phyloP scores from a whole-genome alignment of 2,113 vertebrate species.

The Solenodon paradoxus region DNA sequence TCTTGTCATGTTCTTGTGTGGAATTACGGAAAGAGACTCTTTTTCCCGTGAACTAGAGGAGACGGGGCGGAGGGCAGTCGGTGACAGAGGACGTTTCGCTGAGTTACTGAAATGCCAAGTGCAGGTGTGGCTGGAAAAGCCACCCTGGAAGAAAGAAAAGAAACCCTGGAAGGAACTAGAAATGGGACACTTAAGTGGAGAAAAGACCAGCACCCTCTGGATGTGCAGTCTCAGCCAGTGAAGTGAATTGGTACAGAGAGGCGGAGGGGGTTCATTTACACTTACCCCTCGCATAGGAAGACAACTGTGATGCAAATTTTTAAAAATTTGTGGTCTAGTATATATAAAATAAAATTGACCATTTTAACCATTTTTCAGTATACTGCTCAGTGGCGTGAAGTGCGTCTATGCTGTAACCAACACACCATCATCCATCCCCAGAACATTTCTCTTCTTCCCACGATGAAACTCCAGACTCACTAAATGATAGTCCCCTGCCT shows the following conservation, averaged over 20 bases:
- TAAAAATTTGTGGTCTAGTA: not conserved
- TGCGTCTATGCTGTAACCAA: not conserved
- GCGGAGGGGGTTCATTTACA: not conserved
- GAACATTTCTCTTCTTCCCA: not conserved
- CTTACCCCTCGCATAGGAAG: not conserved
- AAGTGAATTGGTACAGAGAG: rapidly evolving
- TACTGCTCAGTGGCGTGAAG: not conserved
- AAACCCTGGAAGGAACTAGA: slow-evolving; percentile 48
- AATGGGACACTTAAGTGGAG: not conserved
- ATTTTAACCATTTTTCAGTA: not conserved
- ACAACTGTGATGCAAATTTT: not conserved
- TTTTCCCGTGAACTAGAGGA: slow-evolving; percentile 79
- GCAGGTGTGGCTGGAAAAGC: slow-evolving; percentile 48
- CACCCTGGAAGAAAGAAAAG: too few species aligned
- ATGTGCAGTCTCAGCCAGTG: not conserved
- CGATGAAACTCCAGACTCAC: not conserved
- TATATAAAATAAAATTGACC: not conserved
- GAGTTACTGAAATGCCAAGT: slow-evolving; percentile 72
- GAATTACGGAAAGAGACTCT: slow-evolving; percentile 79
- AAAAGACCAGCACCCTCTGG: not conserved
- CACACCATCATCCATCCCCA: not conserved
- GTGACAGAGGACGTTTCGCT: slow-evolving; percentile 59
- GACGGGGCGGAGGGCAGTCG: slow-evolving; percentile 9
- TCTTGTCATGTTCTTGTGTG: slow-evolving; percentile 78
- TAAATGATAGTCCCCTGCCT: not conserved